Evolutionary conservation across 2,797 vertebrate genomes (phyloP), one percentile per base, ranked within the genome.

Genomic region (Amblyopsis hoosieri): DNA sequence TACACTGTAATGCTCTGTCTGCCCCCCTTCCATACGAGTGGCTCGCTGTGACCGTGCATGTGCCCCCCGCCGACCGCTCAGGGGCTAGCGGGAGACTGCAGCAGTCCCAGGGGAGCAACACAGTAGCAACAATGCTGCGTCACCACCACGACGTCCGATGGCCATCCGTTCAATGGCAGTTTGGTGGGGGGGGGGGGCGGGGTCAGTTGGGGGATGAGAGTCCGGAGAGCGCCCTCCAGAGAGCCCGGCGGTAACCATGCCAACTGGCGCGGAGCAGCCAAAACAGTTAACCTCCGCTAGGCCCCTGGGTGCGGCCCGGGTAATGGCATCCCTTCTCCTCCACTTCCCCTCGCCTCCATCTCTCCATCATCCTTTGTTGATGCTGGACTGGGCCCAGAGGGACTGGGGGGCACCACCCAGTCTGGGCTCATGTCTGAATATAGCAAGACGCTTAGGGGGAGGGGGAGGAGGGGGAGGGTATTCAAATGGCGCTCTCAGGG

Each of bases 201-300:
- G 33, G 55, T 17, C 12, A 42, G 7, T n/a, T 29, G 54, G 13
- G 13, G 54, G 54, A 13, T 23, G 23, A 12, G 37, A n/a, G n/a
- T 7, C 11, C n/a, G 14, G 55, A 17, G n/a, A 15, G 45, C 72
- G 81, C 54, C 79, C 84, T 71, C 84, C 67, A 51, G 85, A 83
- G 88, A 90, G 83, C 88, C 72, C 1, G 3, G 23, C 23, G 69
- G 89, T 88, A 88, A 78, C 82, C 82, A 89, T 90, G 89, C 86
- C 89, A 89, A 91, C 84, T 82, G 81, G 76, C 76, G 10, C 66
- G 54, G 58, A 83, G 82, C 85, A 85, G 82, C 81, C 70, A 72
- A 86, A 85, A 79, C 86, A 82, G 90, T 89, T 90, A 91, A 91
- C 90, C 87, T 89, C 64, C 6, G 71, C 78, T 76, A 89, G 83